Conservation (phyloP, 2,113 vertebrate genomes). For the Tetraodon nigroviridis region DNA sequence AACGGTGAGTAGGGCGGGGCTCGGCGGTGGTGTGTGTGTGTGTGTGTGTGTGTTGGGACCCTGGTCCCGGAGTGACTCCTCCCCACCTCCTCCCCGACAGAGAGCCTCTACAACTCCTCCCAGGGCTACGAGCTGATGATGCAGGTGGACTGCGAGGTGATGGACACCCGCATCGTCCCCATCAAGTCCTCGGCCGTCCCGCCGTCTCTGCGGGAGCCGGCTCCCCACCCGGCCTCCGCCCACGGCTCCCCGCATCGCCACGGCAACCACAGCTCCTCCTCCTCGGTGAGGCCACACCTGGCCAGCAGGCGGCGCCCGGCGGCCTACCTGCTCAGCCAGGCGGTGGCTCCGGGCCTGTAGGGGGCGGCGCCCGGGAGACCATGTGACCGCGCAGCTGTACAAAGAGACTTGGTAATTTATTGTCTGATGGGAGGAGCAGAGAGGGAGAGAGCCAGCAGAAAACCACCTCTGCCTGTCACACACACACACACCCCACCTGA, state of each 20-base stretch:
- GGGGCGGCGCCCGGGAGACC: too few species aligned
- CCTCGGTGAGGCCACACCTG: constrained; percentile 37
- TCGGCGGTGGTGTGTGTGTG: background rate
- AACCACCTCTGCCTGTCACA: too few species aligned
- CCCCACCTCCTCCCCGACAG: constrained; percentile 56
- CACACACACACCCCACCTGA: too few species aligned
- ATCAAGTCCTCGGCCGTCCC: constrained; percentile 90
- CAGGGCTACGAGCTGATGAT: constrained; percentile 90
- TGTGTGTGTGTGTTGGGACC: background rate
- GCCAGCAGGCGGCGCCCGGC: constrained; percentile 38
- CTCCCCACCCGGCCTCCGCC: constrained; percentile 42
- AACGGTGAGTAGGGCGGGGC: constrained; percentile 74
- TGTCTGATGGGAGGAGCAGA: too few species aligned
- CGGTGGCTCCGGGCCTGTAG: constrained; percentile 8
- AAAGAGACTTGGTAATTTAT: too few species aligned
- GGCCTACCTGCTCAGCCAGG: constrained; percentile 66
- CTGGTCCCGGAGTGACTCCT: background rate
- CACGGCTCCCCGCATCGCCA: constrained; percentile 66
- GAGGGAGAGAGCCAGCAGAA: too few species aligned
- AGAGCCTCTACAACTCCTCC: constrained; percentile 79
- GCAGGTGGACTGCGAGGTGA: constrained; percentile 94
- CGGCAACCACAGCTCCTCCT: constrained; percentile 68
- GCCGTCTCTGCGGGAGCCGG: constrained; percentile 77
- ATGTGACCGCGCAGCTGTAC: too few species aligned
- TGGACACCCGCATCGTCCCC: constrained; percentile 89